Base-by-base conservation (phyloP, 2,888 invertebrate genomes). In the Brachypterus glaber region DNA sequence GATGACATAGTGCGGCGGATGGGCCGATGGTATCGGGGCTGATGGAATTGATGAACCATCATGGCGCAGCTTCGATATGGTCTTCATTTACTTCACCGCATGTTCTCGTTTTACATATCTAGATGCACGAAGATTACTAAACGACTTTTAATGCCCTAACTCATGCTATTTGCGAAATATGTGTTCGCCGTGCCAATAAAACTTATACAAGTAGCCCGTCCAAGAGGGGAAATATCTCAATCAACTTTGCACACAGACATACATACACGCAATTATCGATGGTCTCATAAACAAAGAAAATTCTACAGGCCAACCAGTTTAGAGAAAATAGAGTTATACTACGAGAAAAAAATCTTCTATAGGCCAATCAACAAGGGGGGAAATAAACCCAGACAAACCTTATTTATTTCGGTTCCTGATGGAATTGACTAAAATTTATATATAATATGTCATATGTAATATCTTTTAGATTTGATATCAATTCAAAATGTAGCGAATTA, bases 51-150 rank as follows among this genome's bases (percentile, higher is more conserved):
- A 53, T 53, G 54, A 45, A 51, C 49, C 51, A 52, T 47, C 48
- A 50, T 47, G 47, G 37, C n/a, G n/a, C 45, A 51, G 46, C 48
- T 47, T 49, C 50, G 55, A 57, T 57, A 58, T 50, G 56, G 58
- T 59, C 59, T 60, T 60, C 58, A 58, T 60, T 60, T 59, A 55
- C 54, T 44, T 53, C 57, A 47, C 58, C 56, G 59, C 62, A 60
- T 61, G 62, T 57, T 61, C 59, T 55, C 61, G 59, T 60, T 64
- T 63, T 63, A 64, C 64, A 63, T 63, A 63, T 60, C 62, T 57
- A 58, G 63, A 63, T 63, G 62, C 61, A 63, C 63, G 64, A 60
- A 59, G 61, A 62, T 62, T 58, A 56, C 60, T 58, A 59, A 60
- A 57, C 58, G 60, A 60, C 58, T 59, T 60, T 62, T 61, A 62